Evolutionary conservation across 2,113 vertebrate genomes (phyloP).

Genomic region (Clarias magur): DNA sequence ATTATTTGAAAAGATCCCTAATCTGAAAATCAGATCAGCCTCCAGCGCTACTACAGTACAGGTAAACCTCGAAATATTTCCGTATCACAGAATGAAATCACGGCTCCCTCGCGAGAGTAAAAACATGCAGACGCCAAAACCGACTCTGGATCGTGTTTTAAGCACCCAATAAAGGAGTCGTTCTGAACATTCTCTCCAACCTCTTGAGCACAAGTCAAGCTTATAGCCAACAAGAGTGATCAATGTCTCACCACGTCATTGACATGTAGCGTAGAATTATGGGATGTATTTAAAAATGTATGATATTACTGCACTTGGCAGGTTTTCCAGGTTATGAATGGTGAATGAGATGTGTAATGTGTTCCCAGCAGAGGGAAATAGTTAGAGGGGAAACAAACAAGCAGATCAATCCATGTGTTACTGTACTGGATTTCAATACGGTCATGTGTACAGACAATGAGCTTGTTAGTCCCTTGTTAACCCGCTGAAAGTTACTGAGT

Average conservation of each 20-base stretch:
- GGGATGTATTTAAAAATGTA: neutral
- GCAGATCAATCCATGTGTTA: neutral
- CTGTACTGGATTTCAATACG: neutral
- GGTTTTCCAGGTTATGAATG: neutral
- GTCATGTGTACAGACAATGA: neutral
- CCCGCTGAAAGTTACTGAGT: neutral
- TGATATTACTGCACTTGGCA: neutral
- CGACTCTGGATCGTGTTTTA: neutral
- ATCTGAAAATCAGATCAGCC: neutral
- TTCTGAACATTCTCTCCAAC: neutral
- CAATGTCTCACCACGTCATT: too few relatives aligned
- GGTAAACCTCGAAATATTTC: neutral
- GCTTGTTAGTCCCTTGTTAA: too few relatives aligned
- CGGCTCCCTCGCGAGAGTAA: neutral
- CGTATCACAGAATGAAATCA: neutral
- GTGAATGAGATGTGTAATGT: neutral
- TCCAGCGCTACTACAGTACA: neutral
- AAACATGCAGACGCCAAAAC: neutral
- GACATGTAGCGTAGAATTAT: neutral
- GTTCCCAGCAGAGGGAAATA: neutral
- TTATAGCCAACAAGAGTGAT: neutral
- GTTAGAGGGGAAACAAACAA: neutral
- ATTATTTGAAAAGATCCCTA: neutral
- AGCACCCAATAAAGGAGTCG: neutral
- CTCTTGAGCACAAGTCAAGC: neutral